phyloP scores from a whole-genome alignment of 1,140 invertebrate genomes.

The Bradynema listronoti region DNA sequence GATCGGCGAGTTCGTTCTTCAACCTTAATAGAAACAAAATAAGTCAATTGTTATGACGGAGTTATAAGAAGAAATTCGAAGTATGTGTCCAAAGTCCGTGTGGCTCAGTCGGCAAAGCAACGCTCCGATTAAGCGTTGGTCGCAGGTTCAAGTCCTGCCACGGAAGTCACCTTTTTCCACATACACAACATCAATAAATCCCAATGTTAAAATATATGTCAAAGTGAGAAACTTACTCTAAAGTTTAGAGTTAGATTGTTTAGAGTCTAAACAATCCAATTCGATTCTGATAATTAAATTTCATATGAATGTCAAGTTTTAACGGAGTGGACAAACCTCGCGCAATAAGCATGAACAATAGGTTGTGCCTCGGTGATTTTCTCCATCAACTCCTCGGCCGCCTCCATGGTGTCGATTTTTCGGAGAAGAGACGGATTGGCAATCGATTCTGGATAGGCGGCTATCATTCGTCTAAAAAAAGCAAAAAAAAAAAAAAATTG shows the following conservation, averaged over 20 bases:
- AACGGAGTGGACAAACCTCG: background rate
- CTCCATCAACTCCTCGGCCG: slow-evolving; percentile 26
- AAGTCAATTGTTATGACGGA: background rate
- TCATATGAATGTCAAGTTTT: background rate
- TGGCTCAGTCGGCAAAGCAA: too few relatives aligned
- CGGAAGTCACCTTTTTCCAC: background rate
- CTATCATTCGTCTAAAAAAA: slow-evolving; percentile 36
- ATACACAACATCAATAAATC: background rate
- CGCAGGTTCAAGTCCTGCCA: background rate
- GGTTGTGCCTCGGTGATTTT: slow-evolving; percentile 29
- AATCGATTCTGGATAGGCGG: slow-evolving; percentile 38
- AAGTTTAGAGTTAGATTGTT: background rate
- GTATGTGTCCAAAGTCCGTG: too few relatives aligned
- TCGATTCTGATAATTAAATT: background rate
- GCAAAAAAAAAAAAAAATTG: slow-evolving; percentile 1
- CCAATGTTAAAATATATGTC: background rate
- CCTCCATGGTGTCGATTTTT: slow-evolving; percentile 23
- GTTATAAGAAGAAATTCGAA: background rate
- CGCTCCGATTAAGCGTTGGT: background rate
- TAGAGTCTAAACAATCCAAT: background rate
- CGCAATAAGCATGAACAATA: slow-evolving; percentile 13
- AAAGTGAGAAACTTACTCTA: background rate
- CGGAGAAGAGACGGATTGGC: slow-evolving; percentile 38
- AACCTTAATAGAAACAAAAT: slow-evolving; percentile 5
- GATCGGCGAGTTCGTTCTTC: slow-evolving; percentile 23